Percentiles rank a stretch among this genome's conserved stretches.
These are phyloP conservation scores for Xyrichtys novacula DNA, from an alignment of 2,797 vertebrate genomes.

Conservation along the genomic window DNA sequence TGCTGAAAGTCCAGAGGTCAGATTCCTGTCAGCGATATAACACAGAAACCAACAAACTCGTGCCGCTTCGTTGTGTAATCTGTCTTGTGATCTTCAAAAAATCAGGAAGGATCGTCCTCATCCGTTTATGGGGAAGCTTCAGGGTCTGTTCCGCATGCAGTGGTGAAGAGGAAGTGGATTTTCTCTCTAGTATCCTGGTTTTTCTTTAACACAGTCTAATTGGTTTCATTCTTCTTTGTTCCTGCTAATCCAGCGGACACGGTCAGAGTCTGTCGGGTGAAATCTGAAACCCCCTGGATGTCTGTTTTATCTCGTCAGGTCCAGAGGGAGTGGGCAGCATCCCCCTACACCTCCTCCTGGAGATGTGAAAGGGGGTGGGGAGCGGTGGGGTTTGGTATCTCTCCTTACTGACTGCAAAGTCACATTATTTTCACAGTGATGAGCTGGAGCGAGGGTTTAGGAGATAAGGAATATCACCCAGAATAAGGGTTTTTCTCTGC, in stretches of 20 bases:
- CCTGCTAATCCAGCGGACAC: not conserved
- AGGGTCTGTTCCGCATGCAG: slow-evolving; percentile 7
- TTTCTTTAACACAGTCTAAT: not conserved
- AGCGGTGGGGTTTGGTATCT: not conserved
- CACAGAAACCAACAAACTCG: not conserved
- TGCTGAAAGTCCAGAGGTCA: not conserved
- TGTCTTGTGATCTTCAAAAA: slow-evolving; percentile 35
- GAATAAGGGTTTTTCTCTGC: not conserved
- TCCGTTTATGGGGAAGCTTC: slow-evolving; percentile 21
- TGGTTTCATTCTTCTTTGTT: slow-evolving; percentile 1
- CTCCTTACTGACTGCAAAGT: slow-evolving; percentile 6
- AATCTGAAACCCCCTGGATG: slow-evolving; percentile 37
- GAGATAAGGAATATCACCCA: not conserved
- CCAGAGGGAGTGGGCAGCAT: slow-evolving; percentile 17
- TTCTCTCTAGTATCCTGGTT: not conserved
- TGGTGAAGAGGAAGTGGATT: not conserved
- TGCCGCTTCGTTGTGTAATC: slow-evolving; percentile 13
- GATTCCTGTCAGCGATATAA: not conserved
- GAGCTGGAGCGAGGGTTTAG: not conserved
- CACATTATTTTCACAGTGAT: not conserved
- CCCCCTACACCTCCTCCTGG: not conserved
- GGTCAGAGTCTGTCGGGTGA: slow-evolving; percentile 3
- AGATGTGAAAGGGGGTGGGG: slow-evolving; percentile 4
- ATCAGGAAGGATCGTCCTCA: slow-evolving; percentile 17
- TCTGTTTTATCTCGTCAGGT: slow-evolving; percentile 10